phyloP scores from a whole-genome alignment of 2,797 vertebrate species.

The Cryptoblepharus egeriae region DNA sequence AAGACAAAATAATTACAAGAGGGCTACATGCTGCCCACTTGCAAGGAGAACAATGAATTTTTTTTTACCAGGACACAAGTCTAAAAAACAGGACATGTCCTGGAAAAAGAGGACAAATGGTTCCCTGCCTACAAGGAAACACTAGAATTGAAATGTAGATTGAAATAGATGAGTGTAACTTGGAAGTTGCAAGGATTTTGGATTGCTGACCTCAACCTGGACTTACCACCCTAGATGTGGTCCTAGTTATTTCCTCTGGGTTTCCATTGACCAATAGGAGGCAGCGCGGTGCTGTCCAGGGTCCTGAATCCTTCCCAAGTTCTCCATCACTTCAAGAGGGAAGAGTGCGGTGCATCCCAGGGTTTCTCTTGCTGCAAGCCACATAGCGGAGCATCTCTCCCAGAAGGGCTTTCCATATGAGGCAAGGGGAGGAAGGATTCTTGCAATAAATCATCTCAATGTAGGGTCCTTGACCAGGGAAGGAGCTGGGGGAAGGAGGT shows the following conservation, averaged over 20 bases:
- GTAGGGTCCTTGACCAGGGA: not conserved
- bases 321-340: not conserved
- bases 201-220: not conserved
- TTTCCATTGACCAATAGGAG: not conserved
- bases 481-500: not conserved
- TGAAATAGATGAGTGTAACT: too few relatives aligned
- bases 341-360: not conserved
- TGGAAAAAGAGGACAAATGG: too few relatives aligned
- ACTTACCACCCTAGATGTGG: not conserved
- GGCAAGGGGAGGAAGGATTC: constrained; percentile 2
- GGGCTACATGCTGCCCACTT: too few relatives aligned
- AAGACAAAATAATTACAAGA: too few relatives aligned
- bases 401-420: not conserved
- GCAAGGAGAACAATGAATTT: too few relatives aligned
- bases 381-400: not conserved
- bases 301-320: constrained; percentile 27
- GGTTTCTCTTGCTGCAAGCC: not conserved
- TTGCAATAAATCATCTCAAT: not conserved
- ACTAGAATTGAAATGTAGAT: not conserved
- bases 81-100: too few relatives aligned
- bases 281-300: constrained; percentile 9
- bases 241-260: not conserved
- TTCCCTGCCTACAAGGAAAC: too few relatives aligned
- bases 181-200: not conserved
- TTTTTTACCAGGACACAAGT: too few relatives aligned